These are phyloP conservation scores for Gopherus evgoodei DNA, from an alignment of 2,113 vertebrate species.

Conservation along the genomic window DNA sequence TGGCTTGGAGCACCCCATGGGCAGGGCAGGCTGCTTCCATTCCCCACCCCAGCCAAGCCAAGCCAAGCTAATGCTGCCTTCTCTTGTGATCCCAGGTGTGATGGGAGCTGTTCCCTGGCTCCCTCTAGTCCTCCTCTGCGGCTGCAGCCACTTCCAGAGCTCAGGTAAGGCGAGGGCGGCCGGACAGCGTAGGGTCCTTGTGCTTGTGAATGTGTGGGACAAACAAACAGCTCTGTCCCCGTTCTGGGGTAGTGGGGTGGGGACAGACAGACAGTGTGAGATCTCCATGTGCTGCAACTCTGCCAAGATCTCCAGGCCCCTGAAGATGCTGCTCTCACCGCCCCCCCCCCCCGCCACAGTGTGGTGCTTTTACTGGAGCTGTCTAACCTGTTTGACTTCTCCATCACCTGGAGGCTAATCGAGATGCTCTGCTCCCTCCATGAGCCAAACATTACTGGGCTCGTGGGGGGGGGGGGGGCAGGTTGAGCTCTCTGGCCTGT, in stretches of 20 bases:
- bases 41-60: too few species aligned
- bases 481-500: neutral
- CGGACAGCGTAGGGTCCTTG: neutral
- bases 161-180: neutral
- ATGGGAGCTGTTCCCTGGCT: accelerated
- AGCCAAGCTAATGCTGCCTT: neutral
- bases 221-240: neutral
- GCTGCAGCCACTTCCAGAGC: neutral
- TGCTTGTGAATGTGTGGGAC: neutral
- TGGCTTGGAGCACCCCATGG: neutral
- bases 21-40: too few species aligned
- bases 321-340: too few species aligned
- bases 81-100: neutral
- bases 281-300: too few species aligned
- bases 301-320: too few species aligned
- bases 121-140: neutral
- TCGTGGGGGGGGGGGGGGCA: neutral
- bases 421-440: accelerated
- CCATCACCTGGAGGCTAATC: too few species aligned
- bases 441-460: neutral
- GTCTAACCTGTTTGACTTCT: neutral
- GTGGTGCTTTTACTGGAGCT: neutral
- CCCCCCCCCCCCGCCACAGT: too few species aligned
- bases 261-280: too few species aligned
- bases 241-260: neutral